These are phyloP conservation scores for Saccopteryx bilineata DNA, from an alignment of 2,113 vertebrate species.

Conservation along the genomic window DNA sequence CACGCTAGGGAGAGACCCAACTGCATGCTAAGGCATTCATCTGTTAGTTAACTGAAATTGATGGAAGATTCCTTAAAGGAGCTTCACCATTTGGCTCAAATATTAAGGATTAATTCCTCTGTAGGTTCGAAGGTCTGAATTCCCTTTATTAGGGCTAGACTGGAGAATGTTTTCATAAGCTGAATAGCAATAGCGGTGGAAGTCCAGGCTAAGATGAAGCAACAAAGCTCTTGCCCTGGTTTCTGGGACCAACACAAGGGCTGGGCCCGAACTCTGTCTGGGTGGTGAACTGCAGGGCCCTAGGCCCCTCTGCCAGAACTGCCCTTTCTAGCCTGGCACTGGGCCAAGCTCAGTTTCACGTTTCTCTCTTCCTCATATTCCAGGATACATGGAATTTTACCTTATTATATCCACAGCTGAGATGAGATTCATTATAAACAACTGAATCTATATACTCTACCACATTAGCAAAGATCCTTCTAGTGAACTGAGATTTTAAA, in stretches of 20 bases:
- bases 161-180: background rate
- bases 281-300: background rate
- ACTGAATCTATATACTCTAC: background rate
- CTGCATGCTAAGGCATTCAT: background rate
- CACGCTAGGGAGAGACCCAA: background rate
- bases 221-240: background rate
- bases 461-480: background rate
- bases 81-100: background rate
- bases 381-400: background rate
- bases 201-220: background rate
- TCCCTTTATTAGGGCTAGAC: background rate
- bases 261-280: background rate
- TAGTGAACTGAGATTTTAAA: conserved; percentile 4
- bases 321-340: background rate
- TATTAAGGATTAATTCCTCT: background rate
- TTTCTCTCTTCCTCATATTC: background rate
- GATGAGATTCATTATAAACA: background rate
- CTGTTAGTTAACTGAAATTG: background rate
- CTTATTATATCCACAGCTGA: background rate
- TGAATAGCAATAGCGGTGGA: background rate
- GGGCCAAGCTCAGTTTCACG: background rate
- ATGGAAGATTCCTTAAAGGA: background rate
- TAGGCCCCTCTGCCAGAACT: too few species aligned
- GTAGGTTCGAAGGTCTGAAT: background rate
- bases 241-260: background rate